These are phyloP conservation scores for Rousettus leschenaultii DNA, from an alignment of 2,113 vertebrate genomes.

Conservation along the genomic window DNA sequence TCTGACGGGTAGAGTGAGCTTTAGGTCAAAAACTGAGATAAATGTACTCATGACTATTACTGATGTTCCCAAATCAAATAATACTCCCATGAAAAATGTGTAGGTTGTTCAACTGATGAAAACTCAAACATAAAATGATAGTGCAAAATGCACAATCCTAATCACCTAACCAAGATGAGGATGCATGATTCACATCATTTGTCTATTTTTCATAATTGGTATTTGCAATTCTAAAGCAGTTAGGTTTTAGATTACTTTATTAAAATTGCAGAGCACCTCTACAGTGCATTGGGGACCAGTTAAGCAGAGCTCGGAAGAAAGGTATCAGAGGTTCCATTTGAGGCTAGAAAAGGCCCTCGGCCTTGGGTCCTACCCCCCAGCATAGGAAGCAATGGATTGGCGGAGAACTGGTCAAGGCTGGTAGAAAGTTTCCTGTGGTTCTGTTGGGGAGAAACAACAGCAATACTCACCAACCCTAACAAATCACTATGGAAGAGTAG, in stretches of 20 bases:
- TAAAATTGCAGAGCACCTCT: not conserved
- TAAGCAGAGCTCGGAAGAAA: not conserved
- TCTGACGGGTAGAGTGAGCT: not conserved
- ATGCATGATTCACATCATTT: not conserved
- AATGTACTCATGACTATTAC: not conserved
- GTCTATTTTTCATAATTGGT: not conserved
- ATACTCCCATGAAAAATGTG: not conserved
- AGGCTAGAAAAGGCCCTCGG: not conserved
- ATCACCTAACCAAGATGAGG: not conserved
- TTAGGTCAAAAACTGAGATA: not conserved
- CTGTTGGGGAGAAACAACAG: not conserved
- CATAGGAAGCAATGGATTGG: not conserved
- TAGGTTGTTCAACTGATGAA: not conserved
- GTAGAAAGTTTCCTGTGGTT: not conserved
- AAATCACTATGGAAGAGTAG: not conserved
- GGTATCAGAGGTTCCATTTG: not conserved
- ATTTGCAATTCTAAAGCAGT: not conserved
- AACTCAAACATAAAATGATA: not conserved
- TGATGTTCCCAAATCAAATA: not conserved
- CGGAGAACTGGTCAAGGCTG: not conserved
- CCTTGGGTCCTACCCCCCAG: not conserved
- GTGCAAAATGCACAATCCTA: not conserved
- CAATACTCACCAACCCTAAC: not conserved
- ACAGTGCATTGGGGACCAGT: not conserved
- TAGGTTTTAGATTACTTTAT: not conserved